These are phyloP conservation scores for Chlamydotis undulata DNA, from an alignment of 2,113 vertebrate species.

Conservation along the genomic window DNA sequence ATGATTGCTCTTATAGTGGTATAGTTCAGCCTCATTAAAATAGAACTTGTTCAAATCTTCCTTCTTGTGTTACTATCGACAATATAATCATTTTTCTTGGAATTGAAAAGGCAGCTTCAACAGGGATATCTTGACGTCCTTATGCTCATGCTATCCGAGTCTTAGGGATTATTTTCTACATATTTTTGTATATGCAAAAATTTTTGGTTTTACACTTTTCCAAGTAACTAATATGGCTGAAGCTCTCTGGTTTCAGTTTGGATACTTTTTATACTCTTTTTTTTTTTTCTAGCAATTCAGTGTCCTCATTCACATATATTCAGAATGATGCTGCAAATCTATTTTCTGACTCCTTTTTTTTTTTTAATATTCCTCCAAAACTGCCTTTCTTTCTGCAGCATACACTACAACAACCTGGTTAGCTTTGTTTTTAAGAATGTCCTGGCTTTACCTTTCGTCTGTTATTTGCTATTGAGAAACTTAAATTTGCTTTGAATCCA, in stretches of 20 bases:
- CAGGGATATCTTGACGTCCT: background rate
- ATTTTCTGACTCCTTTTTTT: background rate
- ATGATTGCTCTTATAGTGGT: background rate
- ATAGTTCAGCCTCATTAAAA: background rate
- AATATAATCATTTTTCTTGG: background rate
- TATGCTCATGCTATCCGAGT: rapidly evolving
- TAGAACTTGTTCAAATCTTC: background rate
- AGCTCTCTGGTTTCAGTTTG: background rate
- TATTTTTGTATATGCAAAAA: background rate
- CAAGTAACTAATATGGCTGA: background rate
- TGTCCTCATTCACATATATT: background rate
- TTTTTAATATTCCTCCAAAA: background rate
- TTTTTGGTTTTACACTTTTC: background rate
- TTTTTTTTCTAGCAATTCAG: background rate
- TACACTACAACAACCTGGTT: background rate
- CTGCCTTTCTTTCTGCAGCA: background rate
- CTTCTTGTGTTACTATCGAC: background rate
- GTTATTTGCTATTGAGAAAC: background rate
- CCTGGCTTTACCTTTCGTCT: background rate
- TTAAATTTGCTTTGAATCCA: background rate
- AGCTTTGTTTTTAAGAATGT: background rate
- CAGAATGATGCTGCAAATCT: background rate
- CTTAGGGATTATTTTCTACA: background rate
- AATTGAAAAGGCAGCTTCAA: background rate
- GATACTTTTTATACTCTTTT: background rate